phyloP scores from a whole-genome alignment of 2,113 vertebrate species.

The Ivindomyrus marchei region DNA sequence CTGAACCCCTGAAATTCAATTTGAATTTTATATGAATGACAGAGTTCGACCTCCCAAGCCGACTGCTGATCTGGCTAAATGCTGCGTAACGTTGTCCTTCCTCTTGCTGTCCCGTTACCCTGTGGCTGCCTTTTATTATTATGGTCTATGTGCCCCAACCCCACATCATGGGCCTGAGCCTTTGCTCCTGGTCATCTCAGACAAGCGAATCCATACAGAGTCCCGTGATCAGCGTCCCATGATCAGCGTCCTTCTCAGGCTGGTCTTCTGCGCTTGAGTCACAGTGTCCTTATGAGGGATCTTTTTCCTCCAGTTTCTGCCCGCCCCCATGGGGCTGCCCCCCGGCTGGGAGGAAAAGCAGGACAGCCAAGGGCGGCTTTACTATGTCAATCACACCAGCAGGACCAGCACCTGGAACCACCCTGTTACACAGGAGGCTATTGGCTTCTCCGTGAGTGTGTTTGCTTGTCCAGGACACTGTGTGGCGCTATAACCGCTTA shows the following conservation, averaged over 20 bases:
- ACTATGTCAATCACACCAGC: conserved; percentile 91
- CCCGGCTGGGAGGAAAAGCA: conserved; percentile 93
- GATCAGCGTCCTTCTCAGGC: background rate
- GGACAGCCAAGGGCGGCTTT: conserved; percentile 87
- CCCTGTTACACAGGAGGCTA: conserved; percentile 78
- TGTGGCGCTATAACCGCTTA: background rate
- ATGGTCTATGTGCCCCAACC: background rate
- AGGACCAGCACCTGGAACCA: conserved; percentile 89
- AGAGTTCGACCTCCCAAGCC: too few relatives aligned
- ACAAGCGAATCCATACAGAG: background rate
- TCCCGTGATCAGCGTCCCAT: background rate
- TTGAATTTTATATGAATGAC: background rate
- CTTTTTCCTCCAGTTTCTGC: conserved; percentile 62
- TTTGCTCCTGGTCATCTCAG: background rate
- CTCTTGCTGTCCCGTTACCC: background rate
- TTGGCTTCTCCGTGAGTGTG: conserved; percentile 80
- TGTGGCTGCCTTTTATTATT: background rate
- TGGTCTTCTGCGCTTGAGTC: background rate
- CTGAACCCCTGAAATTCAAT: background rate
- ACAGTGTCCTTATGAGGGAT: background rate
- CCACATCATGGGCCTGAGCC: background rate
- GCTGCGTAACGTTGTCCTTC: too few relatives aligned
- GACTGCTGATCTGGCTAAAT: too few relatives aligned
- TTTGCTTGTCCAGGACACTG: background rate
- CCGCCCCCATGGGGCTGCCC: conserved; percentile 77